Base-by-base conservation (phyloP, 2,113 vertebrate genomes). In the Campylomormyrus tamandua region DNA sequence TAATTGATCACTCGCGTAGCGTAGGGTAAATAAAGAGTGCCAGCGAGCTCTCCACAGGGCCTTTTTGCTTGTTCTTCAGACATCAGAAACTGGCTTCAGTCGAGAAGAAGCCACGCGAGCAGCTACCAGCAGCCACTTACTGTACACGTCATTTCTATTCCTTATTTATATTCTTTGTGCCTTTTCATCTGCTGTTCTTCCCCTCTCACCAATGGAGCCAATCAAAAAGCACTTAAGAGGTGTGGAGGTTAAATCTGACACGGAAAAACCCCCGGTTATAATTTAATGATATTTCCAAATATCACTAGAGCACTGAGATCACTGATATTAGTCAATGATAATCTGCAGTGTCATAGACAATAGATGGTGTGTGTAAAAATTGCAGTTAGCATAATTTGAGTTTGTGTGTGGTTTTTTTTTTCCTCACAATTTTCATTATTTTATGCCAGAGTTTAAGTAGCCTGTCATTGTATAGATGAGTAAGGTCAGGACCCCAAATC, bases 11-110 rank as follows among this genome's bases (percentile, higher is more conserved):
- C 46, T 45, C 13, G 27, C 84, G 13, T 27, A 50, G 31, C 0
- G 17, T 66, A 70, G 42, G 45, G n/a, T 86, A 87, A 70, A 86
- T 86, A 90, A 90, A 58, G 83, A 45, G 53, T 24, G 24, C 87
- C 62, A 52, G 21, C 0, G 35, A 74, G 66, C 87, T 45, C 46
- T 83, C 50, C 39, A 13, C 42, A 0, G 77, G 21, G 35, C 89
- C 24, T 50, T 11, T 35, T 6, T 11, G 19, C 31, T 86, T 48
- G 9, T 58, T 62, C 39, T 58, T 48, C 80, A 85, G 39, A 86
- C 83, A 86, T 90, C n/a, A 80, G 24, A 85, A 4, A 85, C 11
- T 31, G 49, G 42, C 53, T 85, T 66, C 1, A 21, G 15, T 39
- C n/a, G 35, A 83, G 70, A 42, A 19, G 19, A 27, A 56, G 35